phyloP scores from a whole-genome alignment of 2,797 vertebrate genomes.

The Gallinago stenura region DNA sequence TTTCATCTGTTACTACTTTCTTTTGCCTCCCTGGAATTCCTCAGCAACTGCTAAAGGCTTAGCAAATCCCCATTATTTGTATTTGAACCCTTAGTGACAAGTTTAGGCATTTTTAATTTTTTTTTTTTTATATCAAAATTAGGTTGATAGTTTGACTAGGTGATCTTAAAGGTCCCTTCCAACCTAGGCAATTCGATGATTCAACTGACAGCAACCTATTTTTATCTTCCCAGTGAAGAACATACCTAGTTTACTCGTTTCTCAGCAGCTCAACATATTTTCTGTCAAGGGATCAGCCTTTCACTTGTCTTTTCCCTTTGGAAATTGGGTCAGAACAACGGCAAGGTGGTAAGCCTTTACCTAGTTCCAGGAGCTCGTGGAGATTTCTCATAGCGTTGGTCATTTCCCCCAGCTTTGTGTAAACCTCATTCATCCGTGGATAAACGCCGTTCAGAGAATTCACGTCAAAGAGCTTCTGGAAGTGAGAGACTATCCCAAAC shows the following conservation, averaged over 20 bases:
- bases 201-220: neutral
- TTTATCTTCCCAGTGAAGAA: neutral
- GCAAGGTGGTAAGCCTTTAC: slow-evolving; percentile 67
- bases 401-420: slow-evolving; percentile 87
- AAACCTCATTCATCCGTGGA: slow-evolving; percentile 91
- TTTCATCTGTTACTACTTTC: neutral
- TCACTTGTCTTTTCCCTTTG: neutral
- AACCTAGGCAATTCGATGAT: too few relatives aligned
- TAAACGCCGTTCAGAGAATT: slow-evolving; percentile 85
- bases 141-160: too few relatives aligned
- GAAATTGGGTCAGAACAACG: neutral
- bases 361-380: slow-evolving; percentile 84
- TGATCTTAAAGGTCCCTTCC: too few relatives aligned
- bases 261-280: neutral
- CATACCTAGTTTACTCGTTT: neutral
- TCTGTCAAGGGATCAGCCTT: neutral
- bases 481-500: slow-evolving; percentile 87
- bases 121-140: too few relatives aligned
- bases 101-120: too few relatives aligned
- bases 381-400: slow-evolving; percentile 88
- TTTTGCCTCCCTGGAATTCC: neutral
- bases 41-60: neutral
- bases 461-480: slow-evolving; percentile 91
- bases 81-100: neutral
- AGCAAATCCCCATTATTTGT: neutral